Percentiles rank a stretch among this genome's conserved stretches.
These are phyloP conservation scores for Drosophila rubida DNA, from an alignment of 2,888 invertebrate genomes.

Conservation along the genomic window DNA sequence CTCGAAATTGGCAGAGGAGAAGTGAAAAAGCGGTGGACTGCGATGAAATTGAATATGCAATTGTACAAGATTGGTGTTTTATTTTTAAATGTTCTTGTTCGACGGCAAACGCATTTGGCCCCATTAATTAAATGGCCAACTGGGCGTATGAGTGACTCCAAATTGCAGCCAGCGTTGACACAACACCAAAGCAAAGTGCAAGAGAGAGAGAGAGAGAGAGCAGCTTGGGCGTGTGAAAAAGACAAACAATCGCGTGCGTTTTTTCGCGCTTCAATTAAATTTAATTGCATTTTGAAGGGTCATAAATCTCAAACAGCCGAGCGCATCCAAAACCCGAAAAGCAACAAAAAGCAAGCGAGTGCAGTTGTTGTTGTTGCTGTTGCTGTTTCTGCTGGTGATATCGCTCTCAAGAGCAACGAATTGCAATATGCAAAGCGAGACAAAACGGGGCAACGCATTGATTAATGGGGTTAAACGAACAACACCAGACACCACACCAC, in stretches of 20 bases:
- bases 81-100: conserved; percentile 6
- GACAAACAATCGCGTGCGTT: conserved; percentile 52
- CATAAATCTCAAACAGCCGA: conserved; percentile 78
- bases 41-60: conserved; percentile 50
- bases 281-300: conserved; percentile 82
- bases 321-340: conserved; percentile 39
- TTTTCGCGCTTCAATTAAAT: conserved; percentile 81
- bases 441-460: conserved; percentile 51
- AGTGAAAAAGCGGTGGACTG: conserved; percentile 15
- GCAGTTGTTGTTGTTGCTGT: neutral
- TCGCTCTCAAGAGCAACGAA: conserved; percentile 50
- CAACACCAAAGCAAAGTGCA: conserved; percentile 4
- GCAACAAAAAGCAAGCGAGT: conserved; percentile 30
- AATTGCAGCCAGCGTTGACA: conserved; percentile 19
- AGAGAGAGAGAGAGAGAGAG: neutral
- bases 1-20: conserved; percentile 15
- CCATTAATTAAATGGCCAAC: conserved; percentile 74
- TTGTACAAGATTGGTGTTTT: conserved; percentile 42
- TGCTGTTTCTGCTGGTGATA: conserved; percentile 23
- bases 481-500: conserved; percentile 15
- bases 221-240: conserved; percentile 61
- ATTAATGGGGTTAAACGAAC: conserved; percentile 70
- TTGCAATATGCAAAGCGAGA: conserved; percentile 72
- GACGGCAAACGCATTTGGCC: conserved; percentile 43
- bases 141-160: conserved; percentile 53